Evolutionary conservation across 2,113 vertebrate genomes (phyloP).

Genomic region (Pogonocichla stellata): DNA sequence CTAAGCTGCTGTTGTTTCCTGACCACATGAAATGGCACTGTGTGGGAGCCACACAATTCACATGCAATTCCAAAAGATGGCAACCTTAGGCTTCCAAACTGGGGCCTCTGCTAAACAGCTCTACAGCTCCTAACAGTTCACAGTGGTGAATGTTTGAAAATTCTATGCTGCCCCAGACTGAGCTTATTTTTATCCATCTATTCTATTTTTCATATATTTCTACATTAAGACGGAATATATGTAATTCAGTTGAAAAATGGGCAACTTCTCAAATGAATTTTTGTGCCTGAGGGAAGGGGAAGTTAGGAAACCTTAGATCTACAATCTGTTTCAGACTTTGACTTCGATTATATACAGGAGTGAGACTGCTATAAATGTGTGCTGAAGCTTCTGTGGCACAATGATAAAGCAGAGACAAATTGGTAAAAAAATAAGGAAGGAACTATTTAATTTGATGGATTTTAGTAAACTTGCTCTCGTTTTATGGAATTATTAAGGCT

Average conservation of each 20-base stretch:
- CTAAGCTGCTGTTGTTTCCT: neutral
- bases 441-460: neutral
- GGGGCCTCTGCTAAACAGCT: neutral
- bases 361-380: neutral
- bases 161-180: neutral
- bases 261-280: neutral
- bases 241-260: neutral
- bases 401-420: neutral
- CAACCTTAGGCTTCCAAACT: conserved; percentile 41
- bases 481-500: neutral
- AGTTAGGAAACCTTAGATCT: neutral
- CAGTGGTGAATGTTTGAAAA: neutral
- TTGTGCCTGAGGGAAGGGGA: neutral
- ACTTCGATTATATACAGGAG: neutral
- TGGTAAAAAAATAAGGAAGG: neutral
- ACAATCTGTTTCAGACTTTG: neutral
- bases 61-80: conserved; percentile 43
- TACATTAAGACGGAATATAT: neutral
- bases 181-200: neutral
- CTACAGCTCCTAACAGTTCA: neutral
- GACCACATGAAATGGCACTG: neutral
- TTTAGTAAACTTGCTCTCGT: neutral
- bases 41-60: neutral
- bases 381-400: neutral
- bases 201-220: neutral